Percentiles rank a stretch among this genome's conserved stretches.
Conservation (phyloP, 2,113 vertebrate species). For the Salvator merianae region DNA sequence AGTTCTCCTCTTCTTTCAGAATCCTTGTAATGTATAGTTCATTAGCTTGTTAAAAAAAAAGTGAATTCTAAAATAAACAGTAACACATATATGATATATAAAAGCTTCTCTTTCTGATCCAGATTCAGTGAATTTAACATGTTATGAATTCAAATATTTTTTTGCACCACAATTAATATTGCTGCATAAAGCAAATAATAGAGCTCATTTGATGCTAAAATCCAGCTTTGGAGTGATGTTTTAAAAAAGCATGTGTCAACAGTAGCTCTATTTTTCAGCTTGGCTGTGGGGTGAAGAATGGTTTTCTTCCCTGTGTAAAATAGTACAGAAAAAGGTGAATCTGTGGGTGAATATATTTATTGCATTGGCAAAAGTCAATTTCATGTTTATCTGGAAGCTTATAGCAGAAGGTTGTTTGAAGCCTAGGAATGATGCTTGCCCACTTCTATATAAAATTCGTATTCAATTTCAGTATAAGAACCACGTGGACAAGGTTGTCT, state of each 20-base stretch:
- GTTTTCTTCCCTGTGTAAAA: not conserved
- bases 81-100: not conserved
- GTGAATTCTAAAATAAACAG: not conserved
- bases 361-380: not conserved
- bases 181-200: not conserved
- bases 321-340: slow-evolving; percentile 3
- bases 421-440: not conserved
- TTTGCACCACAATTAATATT: not conserved
- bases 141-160: not conserved
- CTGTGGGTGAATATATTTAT: not conserved
- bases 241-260: not conserved
- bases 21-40: not conserved
- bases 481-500: not conserved
- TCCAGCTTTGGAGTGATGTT: no score
- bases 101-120: not conserved
- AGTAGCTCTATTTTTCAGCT: not conserved
- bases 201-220: not conserved
- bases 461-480: not conserved
- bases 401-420: not conserved
- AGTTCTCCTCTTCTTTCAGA: not conserved
- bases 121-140: not conserved
- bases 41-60: slow-evolving; percentile 1
- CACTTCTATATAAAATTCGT: not conserved
- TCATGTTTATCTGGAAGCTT: not conserved
- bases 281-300: not conserved